Base-by-base conservation (phyloP, 2,888 invertebrate species). In the Chorisops tibialis region DNA sequence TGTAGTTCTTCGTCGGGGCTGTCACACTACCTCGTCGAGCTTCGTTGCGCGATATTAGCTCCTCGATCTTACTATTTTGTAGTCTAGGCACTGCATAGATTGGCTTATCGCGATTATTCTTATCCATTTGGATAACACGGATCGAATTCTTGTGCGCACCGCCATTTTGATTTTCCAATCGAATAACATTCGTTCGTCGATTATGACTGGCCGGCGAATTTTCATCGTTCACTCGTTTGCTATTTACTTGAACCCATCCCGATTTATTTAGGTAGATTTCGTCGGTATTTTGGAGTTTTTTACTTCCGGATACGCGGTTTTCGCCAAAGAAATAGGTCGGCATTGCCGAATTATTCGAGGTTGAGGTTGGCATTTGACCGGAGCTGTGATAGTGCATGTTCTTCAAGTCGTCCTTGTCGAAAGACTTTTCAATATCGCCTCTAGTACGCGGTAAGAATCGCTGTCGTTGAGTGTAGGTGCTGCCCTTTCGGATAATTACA, bases 221-320 rank as follows among this genome's bases (percentile, higher is more conserved):
- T 61, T 79, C 77, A 61, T 77, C 74, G 56, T 72, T 70, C 43
- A 71, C 71, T 5, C 74, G 69, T 63, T 78, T 79, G 6, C 72
- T 71, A 66, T 77, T 79, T 2, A 81, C 80, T 67, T 80, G 79
- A n/a, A 80, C 79, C 80, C 80, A 80, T 19, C 80, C 80, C 30
- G 80, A 79, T 61, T 78, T 78, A 64, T 78, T 79, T 4, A 79
- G 69, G 51, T 74, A 78, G 45, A 79, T 78, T 68, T 78, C 75
- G 65, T 75, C 76, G 60, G 73, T 74, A 30, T 63, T 65, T n/a
- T 14, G 43, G 21, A 4, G 35, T 59, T 59, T 59, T 47, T 61
- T 61, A 21, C 11, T 58, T 18, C 14, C 38, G 4, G 43, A 41
- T 3, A 51, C 9, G 18, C 63, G 51, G 39, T 72, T 74, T 62